Conservation (phyloP, 2,797 vertebrate species). For the Neosalanx taihuensis region DNA sequence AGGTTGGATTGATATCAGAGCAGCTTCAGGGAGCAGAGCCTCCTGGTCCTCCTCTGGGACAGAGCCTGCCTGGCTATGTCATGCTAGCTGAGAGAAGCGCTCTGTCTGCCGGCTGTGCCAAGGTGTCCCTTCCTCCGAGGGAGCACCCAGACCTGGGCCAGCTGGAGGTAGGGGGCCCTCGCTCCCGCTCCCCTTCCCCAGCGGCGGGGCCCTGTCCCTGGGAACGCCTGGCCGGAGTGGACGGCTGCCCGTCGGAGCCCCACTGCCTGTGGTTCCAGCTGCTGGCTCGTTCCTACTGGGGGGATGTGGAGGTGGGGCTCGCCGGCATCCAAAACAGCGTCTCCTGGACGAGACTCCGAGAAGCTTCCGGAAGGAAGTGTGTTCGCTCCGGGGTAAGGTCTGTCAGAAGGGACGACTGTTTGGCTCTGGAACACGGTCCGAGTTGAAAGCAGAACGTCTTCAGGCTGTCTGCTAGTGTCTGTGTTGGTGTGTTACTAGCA, state of each 20-base stretch:
- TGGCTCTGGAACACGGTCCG: neutral
- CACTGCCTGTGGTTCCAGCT: slow-evolving; percentile 78
- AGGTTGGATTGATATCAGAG: neutral
- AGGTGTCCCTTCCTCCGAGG: slow-evolving; percentile 45
- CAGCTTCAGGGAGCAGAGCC: neutral
- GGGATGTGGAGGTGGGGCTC: slow-evolving; percentile 70
- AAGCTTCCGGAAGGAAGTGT: slow-evolving; percentile 68
- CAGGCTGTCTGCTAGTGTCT: neutral
- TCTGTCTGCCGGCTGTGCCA: slow-evolving; percentile 55
- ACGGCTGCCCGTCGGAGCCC: slow-evolving; percentile 72
- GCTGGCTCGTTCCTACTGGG: slow-evolving; percentile 72
- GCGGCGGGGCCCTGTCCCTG: slow-evolving; percentile 62
- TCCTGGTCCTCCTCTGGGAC: neutral
- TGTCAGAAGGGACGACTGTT: neutral
- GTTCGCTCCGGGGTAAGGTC: slow-evolving; percentile 68
- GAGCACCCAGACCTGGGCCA: slow-evolving; percentile 53
- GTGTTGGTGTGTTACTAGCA: too few species aligned
- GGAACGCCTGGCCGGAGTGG: slow-evolving; percentile 70
- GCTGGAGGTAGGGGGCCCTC: slow-evolving; percentile 54
- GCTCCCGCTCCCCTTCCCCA: slow-evolving; percentile 38
- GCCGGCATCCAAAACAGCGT: slow-evolving; percentile 56
- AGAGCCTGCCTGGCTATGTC: slow-evolving; percentile 55
- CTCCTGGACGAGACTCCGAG: slow-evolving; percentile 64
- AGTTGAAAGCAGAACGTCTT: neutral
- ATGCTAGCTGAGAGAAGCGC: slow-evolving; percentile 73